Conservation (phyloP, 2,113 vertebrate genomes). For the Cyphomyrus plagiostoma region DNA sequence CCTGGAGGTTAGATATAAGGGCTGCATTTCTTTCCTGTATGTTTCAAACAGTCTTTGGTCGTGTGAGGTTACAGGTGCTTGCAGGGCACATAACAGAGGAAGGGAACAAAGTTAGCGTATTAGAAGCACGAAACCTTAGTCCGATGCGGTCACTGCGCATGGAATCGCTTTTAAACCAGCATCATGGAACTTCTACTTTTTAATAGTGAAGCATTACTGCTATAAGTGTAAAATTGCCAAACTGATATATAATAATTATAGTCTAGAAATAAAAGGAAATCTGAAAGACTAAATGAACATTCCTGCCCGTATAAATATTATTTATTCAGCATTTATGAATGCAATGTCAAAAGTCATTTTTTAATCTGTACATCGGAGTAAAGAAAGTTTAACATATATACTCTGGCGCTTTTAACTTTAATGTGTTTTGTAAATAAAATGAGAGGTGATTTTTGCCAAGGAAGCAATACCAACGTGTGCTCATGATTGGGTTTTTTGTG, state of each 20-base stretch:
- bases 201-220: neutral
- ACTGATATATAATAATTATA: neutral
- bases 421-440: constrained; percentile 2
- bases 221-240: neutral
- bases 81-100: neutral
- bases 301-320: neutral
- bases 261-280: neutral
- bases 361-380: neutral
- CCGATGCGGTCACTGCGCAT: neutral
- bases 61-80: neutral
- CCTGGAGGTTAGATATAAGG: neutral
- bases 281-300: neutral
- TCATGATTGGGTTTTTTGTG: neutral
- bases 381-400: neutral
- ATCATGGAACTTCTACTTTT: neutral
- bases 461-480: neutral
- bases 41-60: neutral
- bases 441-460: neutral
- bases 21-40: neutral
- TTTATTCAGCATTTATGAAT: neutral
- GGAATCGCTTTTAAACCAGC: neutral
- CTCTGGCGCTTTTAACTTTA: neutral
- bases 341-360: neutral
- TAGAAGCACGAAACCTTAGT: neutral
- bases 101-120: neutral